Evolutionary conservation across 1,140 invertebrate genomes (phyloP).

Genomic region (Penaeus vannamei): DNA sequence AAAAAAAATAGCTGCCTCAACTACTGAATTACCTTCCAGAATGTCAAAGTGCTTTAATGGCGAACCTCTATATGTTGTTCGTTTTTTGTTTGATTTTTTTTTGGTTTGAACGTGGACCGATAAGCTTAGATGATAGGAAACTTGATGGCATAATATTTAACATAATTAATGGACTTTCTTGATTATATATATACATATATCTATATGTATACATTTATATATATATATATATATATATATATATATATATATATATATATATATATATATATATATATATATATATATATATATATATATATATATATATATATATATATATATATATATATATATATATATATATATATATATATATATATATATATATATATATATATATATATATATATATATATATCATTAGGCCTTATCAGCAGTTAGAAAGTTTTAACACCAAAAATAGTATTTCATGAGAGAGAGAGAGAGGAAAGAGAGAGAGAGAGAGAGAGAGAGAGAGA

Average conservation of each 20-base stretch:
- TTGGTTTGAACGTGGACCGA: not conserved
- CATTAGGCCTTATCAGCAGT: not conserved
- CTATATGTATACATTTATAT: slow-evolving; percentile 13
- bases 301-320: slow-evolving; percentile 18
- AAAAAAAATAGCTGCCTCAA: no score
- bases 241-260: slow-evolving; percentile 16
- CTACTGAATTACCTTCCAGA: no score
- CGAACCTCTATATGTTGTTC: no score
- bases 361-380: not conserved
- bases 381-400: not conserved
- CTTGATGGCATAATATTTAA: not conserved
- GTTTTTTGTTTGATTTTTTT: no score
- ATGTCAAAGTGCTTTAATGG: no score
- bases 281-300: not conserved
- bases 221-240: slow-evolving; percentile 16
- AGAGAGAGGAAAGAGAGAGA: not conserved
- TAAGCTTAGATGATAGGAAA: not conserved
- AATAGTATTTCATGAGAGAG: not conserved
- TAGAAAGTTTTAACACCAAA: not conserved
- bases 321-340: slow-evolving; percentile 14
- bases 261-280: not conserved
- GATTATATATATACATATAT: slow-evolving; percentile 2
- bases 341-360: not conserved
- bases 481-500: not conserved
- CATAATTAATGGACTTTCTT: not conserved